These are phyloP conservation scores for Drosophila athabasca DNA, from an alignment of 1,140 invertebrate species.

Conservation along the genomic window DNA sequence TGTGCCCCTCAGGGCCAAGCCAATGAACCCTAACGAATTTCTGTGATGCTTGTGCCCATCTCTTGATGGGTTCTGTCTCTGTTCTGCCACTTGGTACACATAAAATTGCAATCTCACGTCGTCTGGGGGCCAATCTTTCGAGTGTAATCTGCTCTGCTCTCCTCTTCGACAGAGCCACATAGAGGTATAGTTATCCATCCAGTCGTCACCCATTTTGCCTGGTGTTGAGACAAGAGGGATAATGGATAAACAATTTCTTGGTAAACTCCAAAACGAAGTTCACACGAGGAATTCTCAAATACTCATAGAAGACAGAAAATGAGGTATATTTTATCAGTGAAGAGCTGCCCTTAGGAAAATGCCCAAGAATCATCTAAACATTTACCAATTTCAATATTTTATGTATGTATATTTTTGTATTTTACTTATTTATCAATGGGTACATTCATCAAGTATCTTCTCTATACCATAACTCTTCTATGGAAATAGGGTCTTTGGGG, in stretches of 20 bases:
- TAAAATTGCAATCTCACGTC: slow-evolving; percentile 78
- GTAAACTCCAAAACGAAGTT: slow-evolving; percentile 18
- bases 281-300: slow-evolving; percentile 1
- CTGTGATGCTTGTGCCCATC: not conserved
- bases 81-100: slow-evolving; percentile 45
- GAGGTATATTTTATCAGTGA: too few relatives aligned
- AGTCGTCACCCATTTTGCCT: slow-evolving; percentile 33
- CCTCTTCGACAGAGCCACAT: not conserved
- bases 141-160: slow-evolving; percentile 65
- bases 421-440: too few relatives aligned
- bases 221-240: slow-evolving; percentile 9
- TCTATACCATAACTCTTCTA: too few relatives aligned
- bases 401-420: too few relatives aligned
- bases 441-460: too few relatives aligned
- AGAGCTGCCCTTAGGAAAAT: too few relatives aligned
- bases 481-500: not conserved
- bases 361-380: too few relatives aligned
- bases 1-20: slow-evolving; percentile 27
- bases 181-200: not conserved
- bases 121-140: slow-evolving; percentile 62
- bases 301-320: not conserved
- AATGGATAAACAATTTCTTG: slow-evolving; percentile 67
- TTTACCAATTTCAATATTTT: too few relatives aligned
- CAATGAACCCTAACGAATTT: slow-evolving; percentile 72
- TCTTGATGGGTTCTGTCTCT: not conserved